A percentile compares a stretch with the other conserved stretches of the same genome.
phyloP scores from a whole-genome alignment of 2,113 vertebrate genomes.

The Gnathonemus echidnorhynchus region DNA sequence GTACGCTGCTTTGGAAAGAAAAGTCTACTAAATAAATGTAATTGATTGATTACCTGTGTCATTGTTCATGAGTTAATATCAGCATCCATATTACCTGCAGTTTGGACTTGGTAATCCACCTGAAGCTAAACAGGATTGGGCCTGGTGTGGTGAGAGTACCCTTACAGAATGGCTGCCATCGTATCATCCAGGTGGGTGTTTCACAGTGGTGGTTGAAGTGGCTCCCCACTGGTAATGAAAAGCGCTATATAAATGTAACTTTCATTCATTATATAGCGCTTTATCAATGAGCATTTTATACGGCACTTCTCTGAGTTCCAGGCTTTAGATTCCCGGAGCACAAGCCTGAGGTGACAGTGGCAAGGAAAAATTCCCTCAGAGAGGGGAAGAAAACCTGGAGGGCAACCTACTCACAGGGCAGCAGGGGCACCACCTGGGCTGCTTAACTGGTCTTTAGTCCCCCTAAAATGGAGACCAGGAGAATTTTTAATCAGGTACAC shows the following conservation, averaged over 20 bases:
- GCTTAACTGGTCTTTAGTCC: background rate
- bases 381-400: background rate
- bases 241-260: too few species aligned
- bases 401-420: background rate
- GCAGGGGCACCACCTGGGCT: background rate
- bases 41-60: background rate
- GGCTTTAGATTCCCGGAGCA: background rate
- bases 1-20: background rate
- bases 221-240: too few species aligned
- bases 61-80: background rate
- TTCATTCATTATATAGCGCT: too few species aligned
- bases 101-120: too few species aligned
- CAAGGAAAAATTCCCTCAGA: background rate
- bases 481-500: background rate
- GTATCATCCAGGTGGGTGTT: too few species aligned
- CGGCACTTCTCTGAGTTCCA: background rate
- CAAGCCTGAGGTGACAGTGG: background rate
- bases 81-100: too few species aligned
- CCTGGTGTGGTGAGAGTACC: too few species aligned
- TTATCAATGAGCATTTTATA: background rate
- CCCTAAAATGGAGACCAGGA: background rate
- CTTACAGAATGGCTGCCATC: too few species aligned
- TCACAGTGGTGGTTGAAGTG: too few species aligned
- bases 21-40: background rate
- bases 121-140: too few species aligned